Evolutionary conservation across 1,140 invertebrate genomes (phyloP), one percentile per base, ranked within the genome.

Genomic region (Cherax destructor): DNA sequence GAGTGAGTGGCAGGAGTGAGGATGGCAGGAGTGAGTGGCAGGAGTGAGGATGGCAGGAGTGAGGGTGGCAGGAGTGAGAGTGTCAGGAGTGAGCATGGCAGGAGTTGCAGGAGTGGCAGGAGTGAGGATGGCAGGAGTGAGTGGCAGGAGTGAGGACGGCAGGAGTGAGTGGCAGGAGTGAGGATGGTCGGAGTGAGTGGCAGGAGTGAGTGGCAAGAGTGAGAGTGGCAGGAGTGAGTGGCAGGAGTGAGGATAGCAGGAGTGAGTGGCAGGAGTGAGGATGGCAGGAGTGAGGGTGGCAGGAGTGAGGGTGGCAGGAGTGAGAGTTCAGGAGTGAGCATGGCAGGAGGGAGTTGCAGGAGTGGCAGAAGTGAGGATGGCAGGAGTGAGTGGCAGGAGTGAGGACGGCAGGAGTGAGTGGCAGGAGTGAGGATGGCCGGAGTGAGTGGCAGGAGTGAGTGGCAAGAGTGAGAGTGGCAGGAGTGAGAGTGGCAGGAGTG

Each of bases 1-100:
- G 30, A 41, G 30, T 41, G 30, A 41, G 30, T 41, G 30, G 30
- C 30, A 76, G 50, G 13, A 50, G 18, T 56, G 50, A 52, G 13
- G 79, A 81, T 21, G 79, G 79, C n/a, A 81, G 50, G 24, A 49
- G 1, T 81, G 49, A 52, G 79, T 16, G 18, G 79, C 47, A n/a
- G 6, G 41, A 16, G 50, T 9, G 21, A 76, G 41, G 72, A 4
- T n/a, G 30, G 30, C 30, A 41, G 30, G 30, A 41, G 30, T 41
- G 30, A 41, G 30, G 30, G 30, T 41, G 30, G 30, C 30, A 76
- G 50, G 13, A 50, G 18, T 56, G 50, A 50, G 56, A 11, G 21
- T 47, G 56, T 3, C 6, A 56, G 24, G 3, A 56, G 16, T 18
- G 50, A n/a, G 79, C 16, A 49, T 4, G 76, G 30, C 6, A 7